phyloP scores from a whole-genome alignment of 2,888 invertebrate genomes.

The Leptarthrus brevirostris region DNA sequence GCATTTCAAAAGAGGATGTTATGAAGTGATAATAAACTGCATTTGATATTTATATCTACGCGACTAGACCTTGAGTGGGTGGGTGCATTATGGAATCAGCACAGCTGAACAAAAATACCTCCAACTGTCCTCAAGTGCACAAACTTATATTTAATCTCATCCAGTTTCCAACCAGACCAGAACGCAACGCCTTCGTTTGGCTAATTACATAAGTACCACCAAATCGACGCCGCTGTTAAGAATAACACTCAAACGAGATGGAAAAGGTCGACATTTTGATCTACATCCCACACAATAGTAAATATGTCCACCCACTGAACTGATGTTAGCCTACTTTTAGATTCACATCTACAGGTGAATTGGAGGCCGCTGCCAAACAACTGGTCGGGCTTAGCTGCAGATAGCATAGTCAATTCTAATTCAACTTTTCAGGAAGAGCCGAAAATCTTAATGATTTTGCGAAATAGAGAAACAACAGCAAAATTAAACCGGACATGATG shows the following conservation, averaged over 20 bases:
- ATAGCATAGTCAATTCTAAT: constrained; percentile 1
- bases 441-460: not conserved
- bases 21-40: too few species aligned
- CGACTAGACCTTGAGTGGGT: too few species aligned
- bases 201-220: constrained; percentile 14
- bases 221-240: not conserved
- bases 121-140: too few species aligned
- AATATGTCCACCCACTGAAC: constrained; percentile 41
- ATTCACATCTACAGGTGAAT: constrained; percentile 40
- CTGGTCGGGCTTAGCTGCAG: not conserved
- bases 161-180: not conserved
- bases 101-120: too few species aligned
- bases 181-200: constrained; percentile 5
- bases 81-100: too few species aligned
- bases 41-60: too few species aligned
- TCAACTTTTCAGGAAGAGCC: constrained; percentile 1
- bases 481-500: constrained; percentile 36
- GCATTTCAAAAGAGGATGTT: too few species aligned
- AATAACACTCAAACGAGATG: constrained; percentile 28
- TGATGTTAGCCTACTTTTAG: constrained; percentile 38
- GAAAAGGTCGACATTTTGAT: constrained; percentile 41
- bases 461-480: constrained; percentile 18
- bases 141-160: too few species aligned
- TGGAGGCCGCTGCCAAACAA: constrained; percentile 3
- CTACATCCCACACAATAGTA: constrained; percentile 41